phyloP scores from a whole-genome alignment of 1,140 invertebrate genomes.

The Cyphomyrmex costatus region DNA sequence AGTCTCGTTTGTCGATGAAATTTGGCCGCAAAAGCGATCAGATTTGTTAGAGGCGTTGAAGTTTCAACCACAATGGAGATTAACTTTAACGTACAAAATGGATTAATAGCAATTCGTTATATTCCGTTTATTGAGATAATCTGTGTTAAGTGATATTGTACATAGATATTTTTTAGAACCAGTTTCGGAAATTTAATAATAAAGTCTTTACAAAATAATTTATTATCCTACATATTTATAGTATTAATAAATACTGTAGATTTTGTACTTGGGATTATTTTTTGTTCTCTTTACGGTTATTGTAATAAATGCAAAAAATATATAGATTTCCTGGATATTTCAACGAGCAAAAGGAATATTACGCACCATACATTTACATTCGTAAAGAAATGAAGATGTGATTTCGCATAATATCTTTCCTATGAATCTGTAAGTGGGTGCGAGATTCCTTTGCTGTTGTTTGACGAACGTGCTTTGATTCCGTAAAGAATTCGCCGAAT shows the following conservation, averaged over 20 bases:
- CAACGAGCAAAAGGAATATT: constrained; percentile 29
- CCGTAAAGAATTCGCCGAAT: constrained; percentile 66
- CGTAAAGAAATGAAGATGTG: constrained; percentile 11
- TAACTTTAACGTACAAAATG: constrained; percentile 32
- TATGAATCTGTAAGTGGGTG: not conserved
- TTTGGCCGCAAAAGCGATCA: constrained; percentile 41
- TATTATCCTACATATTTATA: not conserved
- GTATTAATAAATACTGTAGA: not conserved
- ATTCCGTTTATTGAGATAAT: constrained; percentile 11
- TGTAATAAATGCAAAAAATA: not conserved
- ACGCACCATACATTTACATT: constrained; percentile 14
- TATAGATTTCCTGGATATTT: constrained; percentile 47
- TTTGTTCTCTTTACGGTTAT: not conserved
- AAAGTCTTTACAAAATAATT: not conserved
- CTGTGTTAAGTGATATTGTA: not conserved
- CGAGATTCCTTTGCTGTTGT: constrained; percentile 65
- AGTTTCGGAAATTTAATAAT: not conserved
- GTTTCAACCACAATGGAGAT: constrained; percentile 27
- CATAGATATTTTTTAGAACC: not conserved
- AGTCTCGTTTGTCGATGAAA: constrained; percentile 54
- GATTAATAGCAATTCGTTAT: constrained; percentile 25
- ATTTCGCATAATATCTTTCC: constrained; percentile 54
- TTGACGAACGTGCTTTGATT: constrained; percentile 67
- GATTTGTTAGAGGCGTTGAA: constrained; percentile 52
- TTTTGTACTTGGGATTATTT: not conserved